Percentiles rank a stretch among this genome's conserved stretches.
These are phyloP conservation scores for Crepidodera aurea DNA, from an alignment of 2,888 invertebrate genomes.

Conservation along the genomic window DNA sequence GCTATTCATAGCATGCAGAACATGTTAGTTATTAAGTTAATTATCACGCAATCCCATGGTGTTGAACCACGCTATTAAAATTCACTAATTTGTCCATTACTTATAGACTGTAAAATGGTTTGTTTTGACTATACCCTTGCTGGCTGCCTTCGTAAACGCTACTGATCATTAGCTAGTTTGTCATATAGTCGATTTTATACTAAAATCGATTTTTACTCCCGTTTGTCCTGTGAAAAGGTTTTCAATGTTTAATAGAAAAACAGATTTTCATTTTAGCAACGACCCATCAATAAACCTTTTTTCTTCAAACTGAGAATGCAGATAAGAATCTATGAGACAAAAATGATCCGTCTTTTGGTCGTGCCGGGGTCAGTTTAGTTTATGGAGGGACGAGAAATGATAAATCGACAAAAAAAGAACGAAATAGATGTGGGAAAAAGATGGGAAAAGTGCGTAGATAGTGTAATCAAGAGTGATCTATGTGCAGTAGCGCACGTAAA, in stretches of 20 bases:
- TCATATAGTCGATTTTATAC: neutral
- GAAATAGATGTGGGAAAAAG: slow-evolving; percentile 18
- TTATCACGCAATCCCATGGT: too few relatives aligned
- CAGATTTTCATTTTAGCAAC: slow-evolving; percentile 29
- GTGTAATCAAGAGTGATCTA: slow-evolving; percentile 15
- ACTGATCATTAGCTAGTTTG: neutral
- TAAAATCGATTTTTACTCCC: neutral
- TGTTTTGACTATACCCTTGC: too few relatives aligned
- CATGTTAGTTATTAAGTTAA: too few relatives aligned
- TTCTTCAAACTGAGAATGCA: slow-evolving; percentile 25
- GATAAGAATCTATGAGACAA: slow-evolving; percentile 26
- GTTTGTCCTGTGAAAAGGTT: slow-evolving; percentile 1
- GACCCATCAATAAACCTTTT: slow-evolving; percentile 29
- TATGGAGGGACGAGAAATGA: slow-evolving; percentile 28
- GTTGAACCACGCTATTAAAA: too few relatives aligned
- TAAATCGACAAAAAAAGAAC: slow-evolving; percentile 27
- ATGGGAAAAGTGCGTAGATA: slow-evolving; percentile 15
- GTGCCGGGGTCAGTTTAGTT: slow-evolving; percentile 28
- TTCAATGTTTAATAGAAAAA: slow-evolving; percentile 28
- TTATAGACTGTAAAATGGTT: too few relatives aligned
- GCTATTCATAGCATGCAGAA: too few relatives aligned
- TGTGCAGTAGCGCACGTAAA: neutral
- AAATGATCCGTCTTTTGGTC: slow-evolving; percentile 26
- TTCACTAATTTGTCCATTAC: too few relatives aligned
- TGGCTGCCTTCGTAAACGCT: too few relatives aligned